Base-by-base conservation (phyloP, 2,888 invertebrate genomes). In the Myopa testacea region DNA sequence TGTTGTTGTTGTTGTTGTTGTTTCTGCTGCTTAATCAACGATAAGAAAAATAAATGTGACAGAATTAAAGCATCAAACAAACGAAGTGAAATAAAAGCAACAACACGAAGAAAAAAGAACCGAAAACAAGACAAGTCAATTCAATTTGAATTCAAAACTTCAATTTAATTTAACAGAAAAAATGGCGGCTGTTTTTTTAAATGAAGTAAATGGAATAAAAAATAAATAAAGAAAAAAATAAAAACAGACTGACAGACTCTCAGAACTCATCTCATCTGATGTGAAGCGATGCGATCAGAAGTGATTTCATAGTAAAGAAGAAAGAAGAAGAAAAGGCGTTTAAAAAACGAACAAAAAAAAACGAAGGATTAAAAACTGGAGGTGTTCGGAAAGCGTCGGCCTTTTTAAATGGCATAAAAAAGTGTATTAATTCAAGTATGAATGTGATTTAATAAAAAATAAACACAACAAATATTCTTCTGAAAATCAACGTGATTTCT, bases 11-110 rank as follows among this genome's bases (percentile, higher is more conserved):
- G 73, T 60, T 16, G 16, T 16, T 71, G 58, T 7, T 82, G 79
- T 76, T 81, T 80, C 79, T 82, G 82, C 81, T 83, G 82, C 79
- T 80, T 79, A 81, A 83, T 83, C 82, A 76, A 79, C 77, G 83
- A 83, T 83, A 83, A 81, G 80, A 78, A 81, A 65, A 82, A 81
- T 80, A 80, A 81, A 82, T 79, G 79, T 78, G 80, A 77, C 74
- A 79, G 78, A 78, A 79, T 75, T 60, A 75, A 75, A 26, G 34
- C 45, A 79, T 82, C 78, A 80, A 79, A 80, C 8, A 50, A 26
- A 12, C 63, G 71, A 81, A 79, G 76, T 76, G 78, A 69, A 50
- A 63, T 38, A 80, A 58, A 14, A 37, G 82, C 79, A 81, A 81
- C 81, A 80, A 83, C 78, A 80, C 80, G 79, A 80, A 26, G 26